Evolutionary conservation across 2,797 vertebrate species (phyloP).

Genomic region (Garrulus glandarius): DNA sequence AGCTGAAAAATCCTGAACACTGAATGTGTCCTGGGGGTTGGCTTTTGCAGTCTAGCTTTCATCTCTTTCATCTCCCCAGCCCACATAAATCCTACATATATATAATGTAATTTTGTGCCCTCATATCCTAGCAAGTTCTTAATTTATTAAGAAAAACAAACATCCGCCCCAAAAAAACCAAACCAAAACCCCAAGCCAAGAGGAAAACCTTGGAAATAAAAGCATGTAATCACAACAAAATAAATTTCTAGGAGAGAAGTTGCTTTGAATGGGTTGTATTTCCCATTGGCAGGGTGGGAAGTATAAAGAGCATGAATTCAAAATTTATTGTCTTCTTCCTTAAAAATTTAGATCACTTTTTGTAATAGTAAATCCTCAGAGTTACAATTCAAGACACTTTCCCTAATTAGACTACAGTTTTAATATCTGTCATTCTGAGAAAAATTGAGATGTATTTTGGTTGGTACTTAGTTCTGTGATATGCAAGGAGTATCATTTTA

Average conservation of each 20-base stretch:
- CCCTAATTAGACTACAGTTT: not conserved
- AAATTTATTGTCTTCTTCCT: not conserved
- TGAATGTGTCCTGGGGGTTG: not conserved
- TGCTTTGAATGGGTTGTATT: not conserved
- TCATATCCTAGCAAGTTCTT: not conserved
- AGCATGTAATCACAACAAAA: not conserved
- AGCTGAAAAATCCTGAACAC: not conserved
- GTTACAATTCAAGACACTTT: not conserved
- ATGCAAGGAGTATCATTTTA: not conserved
- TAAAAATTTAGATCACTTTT: not conserved
- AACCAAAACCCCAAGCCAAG: not conserved
- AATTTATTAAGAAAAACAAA: not conserved
- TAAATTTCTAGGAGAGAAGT: not conserved
- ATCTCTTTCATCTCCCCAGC: not conserved
- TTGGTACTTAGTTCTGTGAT: not conserved
- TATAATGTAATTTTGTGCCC: not conserved
- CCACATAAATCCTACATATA: not conserved
- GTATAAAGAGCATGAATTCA: not conserved
- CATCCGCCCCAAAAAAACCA: not conserved
- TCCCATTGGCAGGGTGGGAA: not conserved
- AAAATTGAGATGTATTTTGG: not conserved
- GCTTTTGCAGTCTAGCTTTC: not conserved
- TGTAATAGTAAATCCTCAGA: not conserved
- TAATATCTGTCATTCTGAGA: not conserved
- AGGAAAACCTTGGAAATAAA: not conserved